phyloP scores from a whole-genome alignment of 2,888 invertebrate species.

The Campoletis raptor region DNA sequence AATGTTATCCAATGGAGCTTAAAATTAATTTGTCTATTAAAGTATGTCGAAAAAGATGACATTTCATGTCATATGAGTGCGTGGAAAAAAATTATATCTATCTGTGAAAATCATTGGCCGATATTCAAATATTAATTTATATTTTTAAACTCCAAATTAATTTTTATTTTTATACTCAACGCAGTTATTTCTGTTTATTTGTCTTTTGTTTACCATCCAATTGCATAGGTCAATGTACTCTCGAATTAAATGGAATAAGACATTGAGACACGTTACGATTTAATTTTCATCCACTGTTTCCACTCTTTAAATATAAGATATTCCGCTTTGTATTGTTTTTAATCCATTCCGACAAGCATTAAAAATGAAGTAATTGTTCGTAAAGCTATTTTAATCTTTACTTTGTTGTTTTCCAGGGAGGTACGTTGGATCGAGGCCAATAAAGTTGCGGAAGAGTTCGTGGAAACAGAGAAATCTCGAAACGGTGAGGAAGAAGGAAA shows the following conservation, averaged over 20 bases:
- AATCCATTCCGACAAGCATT: neutral
- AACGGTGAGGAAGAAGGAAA: constrained; percentile 97
- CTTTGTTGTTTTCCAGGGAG: constrained; percentile 89
- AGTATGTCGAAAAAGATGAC: too few species aligned
- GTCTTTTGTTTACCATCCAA: neutral
- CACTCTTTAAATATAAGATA: neutral
- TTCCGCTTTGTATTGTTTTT: neutral
- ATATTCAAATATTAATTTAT: too few species aligned
- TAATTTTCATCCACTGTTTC: neutral
- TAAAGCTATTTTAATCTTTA: constrained; percentile 71
- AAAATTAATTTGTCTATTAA: too few species aligned
- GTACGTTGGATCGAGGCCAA: constrained; percentile 99
- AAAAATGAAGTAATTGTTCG: constrained; percentile 14
- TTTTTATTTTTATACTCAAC: neutral
- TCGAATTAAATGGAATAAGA: neutral
- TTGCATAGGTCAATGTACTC: neutral
- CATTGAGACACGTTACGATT: neutral
- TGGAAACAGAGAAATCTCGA: constrained; percentile 98
- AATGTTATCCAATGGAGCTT: too few species aligned
- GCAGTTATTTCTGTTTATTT: too few species aligned
- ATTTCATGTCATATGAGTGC: too few species aligned
- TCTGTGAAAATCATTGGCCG: too few species aligned
- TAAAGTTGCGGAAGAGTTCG: constrained; percentile 97
- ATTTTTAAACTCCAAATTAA: too few species aligned
- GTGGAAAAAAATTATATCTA: too few species aligned